Base-by-base conservation (phyloP, 2,797 vertebrate genomes). In the Brachyrhaphis roseni region DNA sequence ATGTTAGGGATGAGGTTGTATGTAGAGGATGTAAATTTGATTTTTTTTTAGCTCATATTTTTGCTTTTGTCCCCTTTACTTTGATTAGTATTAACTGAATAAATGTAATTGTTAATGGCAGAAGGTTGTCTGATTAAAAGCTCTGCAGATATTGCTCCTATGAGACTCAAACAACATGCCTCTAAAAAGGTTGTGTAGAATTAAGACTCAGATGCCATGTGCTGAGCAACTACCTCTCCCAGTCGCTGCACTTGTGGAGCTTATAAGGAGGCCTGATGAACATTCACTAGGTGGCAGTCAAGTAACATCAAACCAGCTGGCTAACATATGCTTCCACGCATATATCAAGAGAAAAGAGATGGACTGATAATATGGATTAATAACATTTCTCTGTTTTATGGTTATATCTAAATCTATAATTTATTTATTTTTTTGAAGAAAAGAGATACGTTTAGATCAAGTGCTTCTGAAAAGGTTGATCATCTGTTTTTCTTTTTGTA, bases 201-300 rank as follows among this genome's bases (percentile, higher is more conserved):
- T 74, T 83, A 75, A 75, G 70, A 82, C 77, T 89, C 64, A 57
- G 78, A 88, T 82, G 87, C 78, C 79, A 74, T 77, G 75, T 86
- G 93, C 82, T 87, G 84, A 89, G 80, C 84, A 85, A 78, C 86
- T 81, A 84, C 81, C 85, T 87, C 86, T 72, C 59, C 86, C 89
- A 80, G 77, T 84, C 36, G 20, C 83, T 82, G 75, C 79, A 86
- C 72, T 72, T 76, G 72, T 86, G 76, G 73, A 85, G 87, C 75
- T 71, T 66, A 57, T 36, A 70, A 36, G 68, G 76, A 77, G 55
- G 73, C 76, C 85, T 85, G 13, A 31, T 31, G n/a, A 84, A 71
- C 53, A 26, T 84, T 95, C 96, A 96, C 95, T 96, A 96, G 96
- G 94, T 95, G 96, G 96, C 96, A 96, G 94, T 96, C 89, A 90